A percentile compares a stretch with the other conserved stretches of the same genome.
These are phyloP conservation scores for Megathymus violae DNA, from an alignment of 1,140 invertebrate genomes.

Conservation along the genomic window DNA sequence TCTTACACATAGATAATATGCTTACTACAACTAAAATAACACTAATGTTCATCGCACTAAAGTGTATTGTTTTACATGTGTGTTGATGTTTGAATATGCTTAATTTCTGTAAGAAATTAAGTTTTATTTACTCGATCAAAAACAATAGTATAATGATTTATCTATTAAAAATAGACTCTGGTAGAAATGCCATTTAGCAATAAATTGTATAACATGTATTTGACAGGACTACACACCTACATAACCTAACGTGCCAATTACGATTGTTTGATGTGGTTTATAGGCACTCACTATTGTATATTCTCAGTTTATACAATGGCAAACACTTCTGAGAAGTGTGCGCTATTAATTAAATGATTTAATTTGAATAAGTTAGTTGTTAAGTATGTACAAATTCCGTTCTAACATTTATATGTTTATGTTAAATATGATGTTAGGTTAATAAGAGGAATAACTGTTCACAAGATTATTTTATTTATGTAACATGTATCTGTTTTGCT, in stretches of 20 bases:
- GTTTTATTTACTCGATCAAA: constrained; percentile 44
- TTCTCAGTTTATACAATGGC: constrained; percentile 36
- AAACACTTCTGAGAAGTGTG: constrained; percentile 68
- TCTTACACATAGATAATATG: background rate
- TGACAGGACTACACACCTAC: background rate
- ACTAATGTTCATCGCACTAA: background rate
- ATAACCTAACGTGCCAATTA: constrained; percentile 26
- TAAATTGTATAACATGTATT: constrained; percentile 18
- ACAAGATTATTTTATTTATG: no score
- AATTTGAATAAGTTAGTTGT: constrained; percentile 39
- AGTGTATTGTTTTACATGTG: background rate
- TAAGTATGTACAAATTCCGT: constrained; percentile 48
- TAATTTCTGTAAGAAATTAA: constrained; percentile 55
- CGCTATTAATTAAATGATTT: constrained; percentile 51
- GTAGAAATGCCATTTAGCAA: constrained; percentile 11
- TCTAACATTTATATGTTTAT: constrained; percentile 33
- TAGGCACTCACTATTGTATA: constrained; percentile 41
- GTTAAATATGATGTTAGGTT: background rate
- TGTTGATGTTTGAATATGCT: constrained; percentile 49
- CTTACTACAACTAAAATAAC: background rate
- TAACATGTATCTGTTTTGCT: no score
- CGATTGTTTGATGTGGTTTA: constrained; percentile 19
- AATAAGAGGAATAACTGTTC: no score
- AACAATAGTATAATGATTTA: constrained; percentile 11
- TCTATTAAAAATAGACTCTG: constrained; percentile 9